These are phyloP conservation scores for Cosmia trapezina DNA, from an alignment of 2,888 invertebrate genomes.

Conservation along the genomic window DNA sequence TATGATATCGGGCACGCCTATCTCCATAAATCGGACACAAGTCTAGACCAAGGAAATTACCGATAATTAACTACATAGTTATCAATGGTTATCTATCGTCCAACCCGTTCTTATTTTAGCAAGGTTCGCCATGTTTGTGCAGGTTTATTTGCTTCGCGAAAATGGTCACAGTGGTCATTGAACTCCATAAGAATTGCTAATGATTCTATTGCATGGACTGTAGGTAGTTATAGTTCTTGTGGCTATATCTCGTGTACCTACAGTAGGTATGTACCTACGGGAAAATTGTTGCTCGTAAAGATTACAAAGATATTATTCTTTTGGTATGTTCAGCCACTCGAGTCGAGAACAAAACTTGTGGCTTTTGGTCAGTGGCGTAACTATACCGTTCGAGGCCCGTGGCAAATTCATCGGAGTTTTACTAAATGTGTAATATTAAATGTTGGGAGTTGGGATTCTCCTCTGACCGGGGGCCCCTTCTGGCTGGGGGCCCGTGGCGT, in stretches of 20 bases:
- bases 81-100: conserved; percentile 5
- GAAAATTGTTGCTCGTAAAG: neutral
- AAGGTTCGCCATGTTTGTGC: neutral
- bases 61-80: neutral
- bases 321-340: neutral
- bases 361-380: too few species aligned
- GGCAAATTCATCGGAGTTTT: too few species aligned
- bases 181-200: conserved; percentile 16
- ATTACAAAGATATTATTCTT: neutral
- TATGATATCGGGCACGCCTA: neutral
- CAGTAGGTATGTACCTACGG: neutral
- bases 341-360: neutral
- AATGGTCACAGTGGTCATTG: conserved; percentile 5
- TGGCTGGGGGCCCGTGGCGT: too few species aligned
- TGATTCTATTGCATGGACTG: conserved; percentile 2
- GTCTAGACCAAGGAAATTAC: neutral
- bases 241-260: neutral
- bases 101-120: neutral
- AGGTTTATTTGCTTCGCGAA: conserved; percentile 18
- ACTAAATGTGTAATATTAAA: too few species aligned
- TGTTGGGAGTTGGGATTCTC: too few species aligned
- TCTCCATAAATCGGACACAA: neutral
- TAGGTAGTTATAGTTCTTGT: too few species aligned
- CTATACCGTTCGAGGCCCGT: too few species aligned
- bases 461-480: too few species aligned